A percentile compares a stretch with the other conserved stretches of the same genome.
These are phyloP conservation scores for Lithophane leautieri DNA, from an alignment of 2,888 invertebrate genomes.

Conservation along the genomic window DNA sequence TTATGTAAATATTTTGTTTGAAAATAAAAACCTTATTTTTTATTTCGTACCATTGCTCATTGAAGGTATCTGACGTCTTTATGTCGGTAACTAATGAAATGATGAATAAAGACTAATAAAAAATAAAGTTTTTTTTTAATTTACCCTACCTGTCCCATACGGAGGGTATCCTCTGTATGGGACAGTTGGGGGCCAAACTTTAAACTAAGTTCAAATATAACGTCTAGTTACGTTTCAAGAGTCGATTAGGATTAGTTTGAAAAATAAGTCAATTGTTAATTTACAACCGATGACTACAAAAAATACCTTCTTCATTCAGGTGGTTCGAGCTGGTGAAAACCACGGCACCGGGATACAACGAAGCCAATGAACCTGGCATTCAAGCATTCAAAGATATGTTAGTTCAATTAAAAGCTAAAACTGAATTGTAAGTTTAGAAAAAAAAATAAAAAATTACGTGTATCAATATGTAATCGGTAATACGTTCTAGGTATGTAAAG, in stretches of 20 bases:
- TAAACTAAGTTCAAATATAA: too few relatives aligned
- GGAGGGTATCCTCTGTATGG: too few relatives aligned
- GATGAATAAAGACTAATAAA: too few relatives aligned
- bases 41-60: too few relatives aligned
- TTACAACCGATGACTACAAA: background rate
- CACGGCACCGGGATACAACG: slow-evolving; percentile 76
- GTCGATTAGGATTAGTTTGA: background rate
- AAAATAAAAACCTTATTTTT: background rate
- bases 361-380: slow-evolving; percentile 83
- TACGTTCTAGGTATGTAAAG: too few relatives aligned
- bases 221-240: background rate
- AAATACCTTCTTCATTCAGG: slow-evolving; percentile 62
- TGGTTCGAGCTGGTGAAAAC: slow-evolving; percentile 77
- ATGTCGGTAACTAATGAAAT: too few relatives aligned
- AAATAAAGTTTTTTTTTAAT: too few relatives aligned
- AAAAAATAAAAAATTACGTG: too few relatives aligned
- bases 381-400: slow-evolving; percentile 79
- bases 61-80: too few relatives aligned
- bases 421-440: slow-evolving; percentile 70
- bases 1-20: background rate
- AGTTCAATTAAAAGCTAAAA: slow-evolving; percentile 67
- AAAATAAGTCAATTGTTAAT: background rate
- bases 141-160: too few relatives aligned
- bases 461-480: background rate
- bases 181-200: background rate